These are phyloP conservation scores for Moxostoma hubbsi DNA, from an alignment of 2,797 vertebrate genomes.

Conservation along the genomic window DNA sequence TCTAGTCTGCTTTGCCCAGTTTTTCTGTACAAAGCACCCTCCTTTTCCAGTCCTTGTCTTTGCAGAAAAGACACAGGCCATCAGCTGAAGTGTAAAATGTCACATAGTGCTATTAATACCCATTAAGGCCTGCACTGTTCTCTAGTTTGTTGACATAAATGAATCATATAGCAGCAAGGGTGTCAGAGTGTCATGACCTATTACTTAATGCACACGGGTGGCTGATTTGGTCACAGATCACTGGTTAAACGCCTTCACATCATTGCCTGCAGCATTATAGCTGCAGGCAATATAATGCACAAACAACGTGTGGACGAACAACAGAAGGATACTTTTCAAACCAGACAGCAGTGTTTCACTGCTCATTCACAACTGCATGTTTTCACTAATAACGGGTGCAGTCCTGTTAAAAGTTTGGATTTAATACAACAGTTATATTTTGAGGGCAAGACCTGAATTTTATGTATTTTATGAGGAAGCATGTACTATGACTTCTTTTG, in stretches of 20 bases:
- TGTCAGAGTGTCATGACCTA: constrained; percentile 25
- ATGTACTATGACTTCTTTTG: neutral
- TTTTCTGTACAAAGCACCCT: constrained; percentile 33
- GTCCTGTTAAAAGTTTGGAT: constrained; percentile 60
- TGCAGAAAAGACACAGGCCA: constrained; percentile 43
- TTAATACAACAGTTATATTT: constrained; percentile 19
- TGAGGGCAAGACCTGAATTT: constrained; percentile 8
- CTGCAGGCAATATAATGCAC: constrained; percentile 63
- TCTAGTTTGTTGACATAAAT: constrained; percentile 45
- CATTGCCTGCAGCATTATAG: constrained; percentile 35
- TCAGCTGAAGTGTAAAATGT: constrained; percentile 47
- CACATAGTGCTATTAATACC: constrained; percentile 52
- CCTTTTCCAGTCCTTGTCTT: constrained; percentile 32
- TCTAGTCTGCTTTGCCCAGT: neutral
- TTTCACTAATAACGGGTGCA: constrained; percentile 68
- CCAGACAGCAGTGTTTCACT: neutral
- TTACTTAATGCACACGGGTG: constrained; percentile 28
- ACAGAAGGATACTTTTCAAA: constrained; percentile 52
- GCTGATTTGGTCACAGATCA: constrained; percentile 35
- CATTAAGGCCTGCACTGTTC: constrained; percentile 39
- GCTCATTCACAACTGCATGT: constrained; percentile 62
- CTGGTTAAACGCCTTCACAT: constrained; percentile 30
- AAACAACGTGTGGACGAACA: constrained; percentile 66
- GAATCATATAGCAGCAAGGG: constrained; percentile 39
- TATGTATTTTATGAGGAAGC: constrained; percentile 1